Base-by-base conservation (phyloP, 2,797 vertebrate species). In the Dromococcyx pavoninus region DNA sequence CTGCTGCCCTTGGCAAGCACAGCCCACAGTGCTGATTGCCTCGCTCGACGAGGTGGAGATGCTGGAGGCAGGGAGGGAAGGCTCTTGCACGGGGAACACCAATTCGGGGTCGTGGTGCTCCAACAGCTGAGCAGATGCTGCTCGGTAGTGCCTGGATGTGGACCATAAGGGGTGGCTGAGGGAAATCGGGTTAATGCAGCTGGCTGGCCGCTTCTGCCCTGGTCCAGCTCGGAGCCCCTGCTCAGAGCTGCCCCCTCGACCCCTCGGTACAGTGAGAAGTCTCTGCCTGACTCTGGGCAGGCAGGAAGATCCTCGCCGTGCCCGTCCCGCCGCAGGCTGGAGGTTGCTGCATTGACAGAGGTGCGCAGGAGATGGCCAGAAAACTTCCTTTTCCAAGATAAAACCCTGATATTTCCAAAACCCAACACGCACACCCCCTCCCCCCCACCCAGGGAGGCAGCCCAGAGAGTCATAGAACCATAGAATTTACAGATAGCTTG, bases 1-100 rank as follows among this genome's bases (percentile, higher is more conserved):
- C 78, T 77, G 72, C 78, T 74, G 51, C 64, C 16, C 67, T 87
- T 81, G 87, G 78, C 85, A 79, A 50, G 8, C 46, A 11, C 43
- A n/a, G 22, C 44, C 50, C 3, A 1, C 9, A 7, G 76, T 23
- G 65, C 88, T 77, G 23, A 78, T 78, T 43, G 88, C 35, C 54
- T 83, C 13, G 61, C 58, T 27, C n/a, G n/a, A n/a, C n/a, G n/a
- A 23, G 65, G 17, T 43, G 53, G 57, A 23, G 44, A 4, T 56
- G 77, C 66, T 72, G 74, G 53, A 24, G 16, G 33, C 44, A 61
- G 78, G 67, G 30, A 9, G 46, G 35, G n/a, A 43, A 44, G 32
- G 74, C 58, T 71, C 51, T 14, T 32, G 4, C 22, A 32, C 39
- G 22, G 1, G 1, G 16, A 58, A 37, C 53, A 48, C 48, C 11